Conservation (phyloP, 2,113 vertebrate species). For the Colius striatus region DNA sequence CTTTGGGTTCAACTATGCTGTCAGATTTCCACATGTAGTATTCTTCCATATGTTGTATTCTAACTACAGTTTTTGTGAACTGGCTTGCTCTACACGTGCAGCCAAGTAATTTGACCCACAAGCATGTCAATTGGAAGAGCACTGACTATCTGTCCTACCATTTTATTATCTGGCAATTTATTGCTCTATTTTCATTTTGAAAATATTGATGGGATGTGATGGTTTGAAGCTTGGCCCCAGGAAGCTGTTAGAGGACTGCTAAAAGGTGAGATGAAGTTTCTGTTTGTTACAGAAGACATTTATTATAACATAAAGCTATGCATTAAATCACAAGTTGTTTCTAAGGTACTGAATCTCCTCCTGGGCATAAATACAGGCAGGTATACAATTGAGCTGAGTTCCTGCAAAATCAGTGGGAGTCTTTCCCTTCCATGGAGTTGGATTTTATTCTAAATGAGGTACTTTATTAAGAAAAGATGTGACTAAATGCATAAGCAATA, state of each 20-base stretch:
- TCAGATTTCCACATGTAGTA: not conserved
- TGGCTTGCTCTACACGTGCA: not conserved
- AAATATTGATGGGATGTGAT: not conserved
- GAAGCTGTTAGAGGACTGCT: not conserved
- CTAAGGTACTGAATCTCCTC: not conserved
- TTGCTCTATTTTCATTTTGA: not conserved
- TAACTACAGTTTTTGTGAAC: not conserved
- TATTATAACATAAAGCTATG: not conserved
- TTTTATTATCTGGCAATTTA: not conserved
- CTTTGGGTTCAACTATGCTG: not conserved
- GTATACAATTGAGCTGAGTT: not conserved
- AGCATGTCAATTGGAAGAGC: not conserved
- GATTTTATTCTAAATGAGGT: not conserved
- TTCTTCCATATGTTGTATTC: not conserved
- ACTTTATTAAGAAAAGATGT: not conserved
- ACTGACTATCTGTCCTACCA: not conserved
- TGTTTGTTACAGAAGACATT: not conserved
- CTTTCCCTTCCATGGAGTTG: not conserved
- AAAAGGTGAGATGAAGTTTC: not conserved
- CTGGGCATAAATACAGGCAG: not conserved
- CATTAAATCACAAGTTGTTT: not conserved
- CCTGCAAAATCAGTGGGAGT: not conserved
- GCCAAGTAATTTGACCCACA: not conserved
- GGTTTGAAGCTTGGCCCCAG: not conserved
- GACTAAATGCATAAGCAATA: not conserved